Evolutionary conservation across 1,140 invertebrate genomes (phyloP), one percentile per base, ranked within the genome.

Genomic region (Lepidurus arcticus): DNA sequence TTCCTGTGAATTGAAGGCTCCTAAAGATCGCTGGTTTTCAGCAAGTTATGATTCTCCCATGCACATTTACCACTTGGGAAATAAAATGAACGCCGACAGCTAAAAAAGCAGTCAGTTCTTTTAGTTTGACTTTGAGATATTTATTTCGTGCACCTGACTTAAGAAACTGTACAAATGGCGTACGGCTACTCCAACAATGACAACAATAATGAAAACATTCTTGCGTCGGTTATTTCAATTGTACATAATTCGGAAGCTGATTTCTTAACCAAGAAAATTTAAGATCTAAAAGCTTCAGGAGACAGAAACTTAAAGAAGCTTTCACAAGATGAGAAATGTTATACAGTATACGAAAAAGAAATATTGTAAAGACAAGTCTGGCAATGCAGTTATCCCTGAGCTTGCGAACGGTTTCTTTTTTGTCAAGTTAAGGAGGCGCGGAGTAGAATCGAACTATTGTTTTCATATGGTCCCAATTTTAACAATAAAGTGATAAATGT

Each of bases 91-190:
- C 7, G 53, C 34, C 34, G 34, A 65, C 16, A 16, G 21, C 13
- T 65, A 65, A 65, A 16, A 13, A 65, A 65, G 0, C 16, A n/a
- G 5, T 13, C 21, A 21, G 3, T 65, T 34, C 34, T 34, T 34
- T 21, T 65, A 9, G 21, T n/a, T 65, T 65, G n/a, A 65, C 53
- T 65, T 21, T 65, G 16, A 9, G 16, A 16, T 16, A 65, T 65
- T 65, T 65, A 65, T 65, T 65, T 65, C 53, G 53, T 65, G 53
- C 53, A 65, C 53, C 21, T 65, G 53, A 65, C 53, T 65, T 65
- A 65, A 65, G 34, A 65, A 65, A 65, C 53, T 65, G 53, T 65
- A 65, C 53, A 65, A 65, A 65, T n/a, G 53, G 16, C 8, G 53
- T 65, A 65, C 21, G 7, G 16, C 16, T n/a, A 16, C 53, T 65